These are phyloP conservation scores for Solea solea DNA, from an alignment of 2,113 vertebrate genomes.

Conservation along the genomic window DNA sequence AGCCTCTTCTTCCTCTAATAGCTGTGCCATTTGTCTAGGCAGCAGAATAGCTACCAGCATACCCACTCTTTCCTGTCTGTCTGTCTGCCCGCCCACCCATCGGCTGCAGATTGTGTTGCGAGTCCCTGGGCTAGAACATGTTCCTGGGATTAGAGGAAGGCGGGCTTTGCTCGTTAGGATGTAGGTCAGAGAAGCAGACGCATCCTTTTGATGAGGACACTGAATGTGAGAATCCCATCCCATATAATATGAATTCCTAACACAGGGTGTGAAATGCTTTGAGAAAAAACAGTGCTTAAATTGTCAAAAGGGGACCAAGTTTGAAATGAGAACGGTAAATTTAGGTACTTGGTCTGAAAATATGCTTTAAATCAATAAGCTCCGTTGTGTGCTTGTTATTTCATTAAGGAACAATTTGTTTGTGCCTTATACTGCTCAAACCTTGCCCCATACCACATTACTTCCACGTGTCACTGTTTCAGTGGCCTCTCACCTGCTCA, in stretches of 20 bases:
- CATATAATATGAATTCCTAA: slow-evolving; percentile 36
- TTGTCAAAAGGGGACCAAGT: slow-evolving; percentile 7
- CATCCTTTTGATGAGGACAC: slow-evolving; percentile 45
- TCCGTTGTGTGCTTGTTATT: slow-evolving; percentile 15
- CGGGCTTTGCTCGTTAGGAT: slow-evolving; percentile 59
- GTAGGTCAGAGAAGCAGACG: slow-evolving; percentile 63
- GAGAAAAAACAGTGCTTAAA: slow-evolving; percentile 21
- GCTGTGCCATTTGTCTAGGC: slow-evolving; percentile 71
- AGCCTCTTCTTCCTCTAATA: slow-evolving; percentile 66
- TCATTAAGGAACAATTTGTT: slow-evolving; percentile 28
- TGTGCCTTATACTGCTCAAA: slow-evolving; percentile 14
- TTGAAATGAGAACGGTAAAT: slow-evolving; percentile 31
- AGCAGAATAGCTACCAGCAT: slow-evolving; percentile 48
- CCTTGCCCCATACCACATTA: slow-evolving; percentile 17
- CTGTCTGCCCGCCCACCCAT: slow-evolving; percentile 19
- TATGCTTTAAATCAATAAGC: slow-evolving; percentile 17
- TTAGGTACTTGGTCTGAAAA: slow-evolving; percentile 37
- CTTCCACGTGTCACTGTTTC: slow-evolving; percentile 36
- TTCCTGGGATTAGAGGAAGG: slow-evolving; percentile 66
- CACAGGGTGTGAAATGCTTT: slow-evolving; percentile 15
- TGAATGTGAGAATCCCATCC: slow-evolving; percentile 39
- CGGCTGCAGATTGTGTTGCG: slow-evolving; percentile 42
- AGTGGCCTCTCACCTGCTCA: slow-evolving; percentile 40
- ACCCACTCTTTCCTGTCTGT: slow-evolving; percentile 34
- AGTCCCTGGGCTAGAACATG: slow-evolving; percentile 54